These are phyloP conservation scores for Turnix velox DNA, from an alignment of 2,113 vertebrate species.

Conservation along the genomic window DNA sequence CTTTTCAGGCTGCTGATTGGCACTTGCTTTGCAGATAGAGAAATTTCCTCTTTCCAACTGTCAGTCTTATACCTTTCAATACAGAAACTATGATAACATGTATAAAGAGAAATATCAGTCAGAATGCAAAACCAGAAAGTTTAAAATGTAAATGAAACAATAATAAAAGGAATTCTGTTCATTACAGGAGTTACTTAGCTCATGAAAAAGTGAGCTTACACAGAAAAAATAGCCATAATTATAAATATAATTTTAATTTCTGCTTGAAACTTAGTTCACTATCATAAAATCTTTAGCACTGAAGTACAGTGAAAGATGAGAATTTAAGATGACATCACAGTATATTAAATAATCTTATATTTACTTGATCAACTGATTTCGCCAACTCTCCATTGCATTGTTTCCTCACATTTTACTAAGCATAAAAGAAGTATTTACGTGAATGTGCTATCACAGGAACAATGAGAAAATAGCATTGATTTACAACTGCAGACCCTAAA, in stretches of 20 bases:
- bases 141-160: background rate
- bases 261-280: background rate
- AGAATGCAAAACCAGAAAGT: background rate
- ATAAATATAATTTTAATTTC: background rate
- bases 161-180: background rate
- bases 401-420: background rate
- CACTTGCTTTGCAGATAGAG: background rate
- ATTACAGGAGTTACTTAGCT: background rate
- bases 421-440: background rate
- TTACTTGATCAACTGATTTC: background rate
- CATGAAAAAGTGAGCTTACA: background rate
- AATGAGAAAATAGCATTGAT: background rate
- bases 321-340: background rate
- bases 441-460: background rate
- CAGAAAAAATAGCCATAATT: background rate
- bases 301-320: background rate
- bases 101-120: background rate
- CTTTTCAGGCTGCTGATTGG: background rate
- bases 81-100: background rate
- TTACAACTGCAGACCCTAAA: background rate
- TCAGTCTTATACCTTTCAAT: background rate
- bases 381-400: background rate
- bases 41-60: background rate
- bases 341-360: background rate
- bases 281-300: background rate